Evolutionary conservation across 2,113 vertebrate genomes (phyloP).

Genomic region (Anthoscopus minutus): DNA sequence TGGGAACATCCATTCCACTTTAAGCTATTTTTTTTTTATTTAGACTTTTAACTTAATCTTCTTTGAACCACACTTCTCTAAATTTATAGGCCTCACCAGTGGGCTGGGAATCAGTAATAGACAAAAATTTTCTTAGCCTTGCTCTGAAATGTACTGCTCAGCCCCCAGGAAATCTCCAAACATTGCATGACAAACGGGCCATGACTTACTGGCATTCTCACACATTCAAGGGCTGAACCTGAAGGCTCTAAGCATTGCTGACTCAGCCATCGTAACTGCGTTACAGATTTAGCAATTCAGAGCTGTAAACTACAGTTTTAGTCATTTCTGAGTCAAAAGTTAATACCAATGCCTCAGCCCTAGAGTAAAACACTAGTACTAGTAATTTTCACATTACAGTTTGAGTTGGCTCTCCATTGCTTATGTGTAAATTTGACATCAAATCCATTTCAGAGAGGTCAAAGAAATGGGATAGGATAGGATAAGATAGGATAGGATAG

Average conservation of each 20-base stretch:
- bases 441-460: not conserved
- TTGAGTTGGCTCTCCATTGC: not conserved
- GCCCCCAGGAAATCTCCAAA: conserved; percentile 3
- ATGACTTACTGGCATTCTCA: not conserved
- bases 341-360: not conserved
- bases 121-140: not conserved
- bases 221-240: not conserved
- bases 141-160: not conserved
- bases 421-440: not conserved
- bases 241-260: not conserved
- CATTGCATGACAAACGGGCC: not conserved
- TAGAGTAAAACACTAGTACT: not conserved
- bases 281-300: not conserved
- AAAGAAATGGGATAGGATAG: not conserved
- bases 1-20: not conserved
- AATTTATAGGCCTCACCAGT: not conserved
- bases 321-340: not conserved
- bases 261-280: not conserved
- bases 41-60: not conserved
- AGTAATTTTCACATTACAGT: not conserved
- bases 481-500: too few relatives aligned
- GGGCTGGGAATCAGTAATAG: not conserved
- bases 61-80: not conserved
- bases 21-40: not conserved
- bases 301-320: not conserved